Percentiles rank a stretch among this genome's conserved stretches.
phyloP scores from a whole-genome alignment of 2,888 invertebrate genomes.

The Drosophila macrospina region DNA sequence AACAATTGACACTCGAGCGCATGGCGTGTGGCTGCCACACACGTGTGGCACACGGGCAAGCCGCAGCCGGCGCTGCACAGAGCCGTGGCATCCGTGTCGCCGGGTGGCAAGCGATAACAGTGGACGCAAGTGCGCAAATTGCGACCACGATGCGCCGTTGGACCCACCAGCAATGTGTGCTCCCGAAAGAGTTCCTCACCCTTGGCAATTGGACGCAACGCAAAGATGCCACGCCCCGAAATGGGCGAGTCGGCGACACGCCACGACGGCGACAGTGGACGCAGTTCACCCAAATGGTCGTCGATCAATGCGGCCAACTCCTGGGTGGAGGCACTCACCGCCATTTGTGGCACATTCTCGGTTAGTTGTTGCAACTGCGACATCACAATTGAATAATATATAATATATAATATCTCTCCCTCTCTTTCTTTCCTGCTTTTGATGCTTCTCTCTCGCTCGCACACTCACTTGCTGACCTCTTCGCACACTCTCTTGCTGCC shows the following conservation, averaged over 20 bases:
- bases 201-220: slow-evolving; percentile 87
- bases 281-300: slow-evolving; percentile 74
- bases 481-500: not conserved
- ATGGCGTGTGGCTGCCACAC: slow-evolving; percentile 88
- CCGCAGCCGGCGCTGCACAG: slow-evolving; percentile 89
- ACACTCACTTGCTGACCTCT: not conserved
- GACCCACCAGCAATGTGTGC: slow-evolving; percentile 89
- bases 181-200: slow-evolving; percentile 91
- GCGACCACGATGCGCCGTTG: slow-evolving; percentile 87
- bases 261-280: slow-evolving; percentile 86
- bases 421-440: not conserved
- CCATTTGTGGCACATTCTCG: slow-evolving; percentile 54
- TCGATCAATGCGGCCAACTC: slow-evolving; percentile 78
- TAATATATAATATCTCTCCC: slow-evolving; percentile 7
- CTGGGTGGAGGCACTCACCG: slow-evolving; percentile 66
- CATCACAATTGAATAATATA: slow-evolving; percentile 20
- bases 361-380: slow-evolving; percentile 34
- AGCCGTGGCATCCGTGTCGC: slow-evolving; percentile 72
- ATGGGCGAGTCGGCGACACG: slow-evolving; percentile 87
- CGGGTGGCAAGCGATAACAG: slow-evolving; percentile 87
- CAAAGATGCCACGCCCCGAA: slow-evolving; percentile 90
- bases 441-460: not conserved
- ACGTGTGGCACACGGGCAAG: slow-evolving; percentile 89
- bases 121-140: slow-evolving; percentile 88
- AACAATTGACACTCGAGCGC: slow-evolving; percentile 88